Evolutionary conservation across 2,113 vertebrate genomes (phyloP).

Genomic region (Thunnus thynnus): DNA sequence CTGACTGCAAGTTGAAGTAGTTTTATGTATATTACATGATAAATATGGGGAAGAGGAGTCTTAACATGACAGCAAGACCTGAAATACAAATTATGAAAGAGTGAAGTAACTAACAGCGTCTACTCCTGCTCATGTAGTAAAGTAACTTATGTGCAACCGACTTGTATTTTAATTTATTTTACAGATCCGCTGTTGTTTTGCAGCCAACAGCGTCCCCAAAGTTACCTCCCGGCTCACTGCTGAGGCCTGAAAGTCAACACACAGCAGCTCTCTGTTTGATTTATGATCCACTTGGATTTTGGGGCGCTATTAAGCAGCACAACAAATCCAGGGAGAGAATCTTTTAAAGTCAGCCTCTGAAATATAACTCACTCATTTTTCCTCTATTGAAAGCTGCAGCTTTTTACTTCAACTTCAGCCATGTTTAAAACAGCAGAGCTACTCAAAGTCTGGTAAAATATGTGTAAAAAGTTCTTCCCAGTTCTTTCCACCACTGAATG

Average conservation of each 20-base stretch:
- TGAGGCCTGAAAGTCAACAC: neutral
- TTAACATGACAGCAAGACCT: neutral
- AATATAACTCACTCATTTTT: no score
- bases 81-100: no score
- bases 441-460: neutral
- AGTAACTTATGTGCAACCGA: neutral
- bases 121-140: no score
- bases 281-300: no score
- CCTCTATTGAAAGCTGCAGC: no score
- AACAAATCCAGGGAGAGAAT: no score
- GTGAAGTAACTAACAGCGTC: no score
- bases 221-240: neutral
- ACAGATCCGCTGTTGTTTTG: neutral
- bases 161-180: neutral
- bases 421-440: no score
- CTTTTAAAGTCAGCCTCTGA: no score
- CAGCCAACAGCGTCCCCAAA: neutral
- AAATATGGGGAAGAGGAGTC: neutral
- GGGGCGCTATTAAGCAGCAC: no score
- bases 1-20: neutral
- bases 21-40: neutral
- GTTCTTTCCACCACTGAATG: neutral
- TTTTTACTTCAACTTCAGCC: no score
- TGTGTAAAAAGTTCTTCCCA: neutral
- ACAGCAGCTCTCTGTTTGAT: no score